Conservation (phyloP, 2,797 vertebrate species). For the Scolopax rusticola region DNA sequence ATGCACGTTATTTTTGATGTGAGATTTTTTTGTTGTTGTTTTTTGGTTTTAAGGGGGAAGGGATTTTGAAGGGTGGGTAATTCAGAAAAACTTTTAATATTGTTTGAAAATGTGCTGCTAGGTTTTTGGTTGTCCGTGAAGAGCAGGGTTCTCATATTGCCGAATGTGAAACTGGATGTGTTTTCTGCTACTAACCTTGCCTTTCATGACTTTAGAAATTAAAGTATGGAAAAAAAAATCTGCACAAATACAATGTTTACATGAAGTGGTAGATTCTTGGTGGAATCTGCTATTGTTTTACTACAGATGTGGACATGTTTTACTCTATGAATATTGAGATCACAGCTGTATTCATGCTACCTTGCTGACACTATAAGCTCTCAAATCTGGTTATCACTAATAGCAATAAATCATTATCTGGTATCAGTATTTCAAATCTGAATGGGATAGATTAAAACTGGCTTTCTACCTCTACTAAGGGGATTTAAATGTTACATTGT, state of each 20-base stretch:
- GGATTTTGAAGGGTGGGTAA: slow-evolving; percentile 37
- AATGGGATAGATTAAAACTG: slow-evolving; percentile 66
- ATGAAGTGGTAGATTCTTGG: slow-evolving; percentile 76
- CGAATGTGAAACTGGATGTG: slow-evolving; percentile 81
- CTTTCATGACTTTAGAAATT: slow-evolving; percentile 77
- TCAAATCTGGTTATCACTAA: slow-evolving; percentile 76
- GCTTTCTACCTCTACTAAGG: slow-evolving; percentile 64
- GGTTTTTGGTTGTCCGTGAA: slow-evolving; percentile 67
- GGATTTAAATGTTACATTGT: slow-evolving; percentile 67
- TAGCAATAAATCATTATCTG: slow-evolving; percentile 80
- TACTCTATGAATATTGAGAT: slow-evolving; percentile 69
- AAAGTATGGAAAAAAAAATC: slow-evolving; percentile 69
- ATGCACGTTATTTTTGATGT: slow-evolving; percentile 94
- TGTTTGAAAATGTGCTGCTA: slow-evolving; percentile 82
- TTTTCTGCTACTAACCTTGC: slow-evolving; percentile 79
- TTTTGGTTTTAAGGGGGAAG: slow-evolving; percentile 70
- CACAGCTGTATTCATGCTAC: slow-evolving; percentile 69
- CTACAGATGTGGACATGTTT: slow-evolving; percentile 70
- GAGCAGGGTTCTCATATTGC: slow-evolving; percentile 73
- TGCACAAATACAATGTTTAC: slow-evolving; percentile 84
- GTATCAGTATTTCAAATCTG: slow-evolving; percentile 74
- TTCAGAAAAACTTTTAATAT: slow-evolving; percentile 72
- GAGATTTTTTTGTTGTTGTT: slow-evolving; percentile 64
- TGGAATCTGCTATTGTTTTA: slow-evolving; percentile 78
- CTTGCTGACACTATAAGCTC: slow-evolving; percentile 72